Base-by-base conservation (phyloP, 1,140 invertebrate species). In the Pentalonia nigronervosa region DNA sequence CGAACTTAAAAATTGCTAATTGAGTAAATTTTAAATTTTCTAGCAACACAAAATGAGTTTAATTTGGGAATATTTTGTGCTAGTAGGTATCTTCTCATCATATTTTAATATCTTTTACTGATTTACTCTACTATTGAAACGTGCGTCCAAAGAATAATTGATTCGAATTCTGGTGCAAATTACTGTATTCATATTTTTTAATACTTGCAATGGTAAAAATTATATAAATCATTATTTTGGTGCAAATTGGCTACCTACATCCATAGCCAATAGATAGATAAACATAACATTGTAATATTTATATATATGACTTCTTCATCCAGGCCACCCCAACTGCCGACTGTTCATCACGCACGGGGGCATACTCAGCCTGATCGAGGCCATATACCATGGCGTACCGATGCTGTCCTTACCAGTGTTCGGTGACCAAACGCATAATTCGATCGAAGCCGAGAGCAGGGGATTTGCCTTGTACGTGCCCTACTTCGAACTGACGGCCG, bases 281-380 rank as follows among this genome's bases (percentile, higher is more conserved):
- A 14, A 67, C 7, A 67, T n/a, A 67, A 67, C 14, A 76, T 67
- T 67, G 60, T n/a, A 67, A n/a, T 14, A 76, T n/a, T 76, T 17
- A 76, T n/a, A 76, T 1, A 76, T 4, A 67, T 1, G 4, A 67
- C 4, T 9, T 2, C 8, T 67, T 67, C 1, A 20, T 67, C 45
- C 50, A 94, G 94, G 48, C 3, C 94, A 95, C 91, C 94, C 94
- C 21, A 94, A 94, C 48, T 83, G 94, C 14, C 91, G 91, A 21
- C 53, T 96, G 0, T 97, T 98, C 94, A 96, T 98, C 50, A 97
- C 97, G 0, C 97, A 97, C 94, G 97, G 97, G 20, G 97, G 97
- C n/a, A 94, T 97, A 36, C 95, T 97, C 25, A 97, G 97, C 93
- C 95, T 97, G 20, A 96, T 97, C 93, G 97, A 98, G 95, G 96